Base-by-base conservation (phyloP, 2,113 vertebrate species). In the Mus pahari region DNA sequence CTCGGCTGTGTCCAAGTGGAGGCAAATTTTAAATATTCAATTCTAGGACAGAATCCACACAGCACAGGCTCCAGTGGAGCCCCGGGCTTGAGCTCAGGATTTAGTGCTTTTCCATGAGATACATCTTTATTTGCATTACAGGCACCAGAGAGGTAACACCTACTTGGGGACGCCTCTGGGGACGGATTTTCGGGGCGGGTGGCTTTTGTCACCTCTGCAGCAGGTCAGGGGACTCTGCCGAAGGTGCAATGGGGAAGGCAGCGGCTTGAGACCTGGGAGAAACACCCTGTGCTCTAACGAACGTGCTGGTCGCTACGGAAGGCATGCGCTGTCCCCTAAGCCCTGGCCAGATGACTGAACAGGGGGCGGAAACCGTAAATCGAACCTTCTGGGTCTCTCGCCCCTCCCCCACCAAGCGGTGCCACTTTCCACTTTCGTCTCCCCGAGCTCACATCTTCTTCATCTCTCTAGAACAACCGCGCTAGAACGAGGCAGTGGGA, bases 191-290 rank as follows among this genome's bases (percentile, higher is more conserved):
- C 62, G 0, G 87, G 55, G 45, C 68, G 7, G 17, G 42, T 20
- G 53, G 88, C 78, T 62, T 91, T 68, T 81, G 93, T 93, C 91
- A 71, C 60, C 93, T 79, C 28, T 7, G 60, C n/a, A 28, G 75
- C 53, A 7, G 62, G 81, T 86, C 75, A 17, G 36, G 45, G 82
- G 60, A 62, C 58, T 45, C 88, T 33, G n/a, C 48, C 70, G n/a
- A 31, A 53, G 70, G 94, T 90, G 58, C 16, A 50, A 48, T 12
- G 39, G 75, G 64, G 78, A 17, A 7, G 42, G 78, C 77, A 42
- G n/a, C 55, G 58, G 75, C 79, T 70, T 45, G 1, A 83, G 84
- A 71, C 48, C 62, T 70, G 19, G 50, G 62, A 64, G 20, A 42
- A 42, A 26, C 86, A 22, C 50, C 64, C 14, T 5, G 81, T 20